phyloP scores from a whole-genome alignment of 2,888 invertebrate species.

The Phasia obesa region DNA sequence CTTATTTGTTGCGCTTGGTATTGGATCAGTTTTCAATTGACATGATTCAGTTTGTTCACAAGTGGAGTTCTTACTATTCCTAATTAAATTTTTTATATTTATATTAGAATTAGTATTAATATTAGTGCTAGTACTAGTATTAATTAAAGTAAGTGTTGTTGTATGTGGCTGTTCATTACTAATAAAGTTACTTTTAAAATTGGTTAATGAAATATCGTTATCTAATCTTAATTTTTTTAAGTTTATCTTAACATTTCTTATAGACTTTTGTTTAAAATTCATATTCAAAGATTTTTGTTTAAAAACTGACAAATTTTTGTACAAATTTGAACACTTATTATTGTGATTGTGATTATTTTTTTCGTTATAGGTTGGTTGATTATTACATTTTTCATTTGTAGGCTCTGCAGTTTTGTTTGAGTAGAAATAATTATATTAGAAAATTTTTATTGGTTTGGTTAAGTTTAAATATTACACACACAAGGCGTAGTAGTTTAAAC shows the following conservation, averaged over 20 bases:
- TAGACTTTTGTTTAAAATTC: constrained; percentile 23
- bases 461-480: constrained; percentile 3
- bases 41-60: constrained; percentile 15
- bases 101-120: too few relatives aligned
- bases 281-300: constrained; percentile 45
- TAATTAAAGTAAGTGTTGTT: constrained; percentile 19
- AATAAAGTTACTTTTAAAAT: constrained; percentile 58
- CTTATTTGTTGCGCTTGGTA: background rate
- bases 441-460: constrained; percentile 25
- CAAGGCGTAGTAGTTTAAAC: constrained; percentile 10
- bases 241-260: constrained; percentile 50
- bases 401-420: constrained; percentile 59
- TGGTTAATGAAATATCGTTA: constrained; percentile 73
- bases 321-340: constrained; percentile 40
- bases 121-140: too few relatives aligned
- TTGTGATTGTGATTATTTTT: constrained; percentile 6
- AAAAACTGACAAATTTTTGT: constrained; percentile 56
- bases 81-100: constrained; percentile 18
- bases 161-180: constrained; percentile 43
- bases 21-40: constrained; percentile 16
- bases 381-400: constrained; percentile 32
- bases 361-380: background rate
- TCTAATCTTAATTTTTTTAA: constrained; percentile 47
- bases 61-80: background rate
- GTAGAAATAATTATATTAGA: constrained; percentile 62